Base-by-base conservation (phyloP, 2,797 vertebrate genomes). In the Neoniphon sammara region DNA sequence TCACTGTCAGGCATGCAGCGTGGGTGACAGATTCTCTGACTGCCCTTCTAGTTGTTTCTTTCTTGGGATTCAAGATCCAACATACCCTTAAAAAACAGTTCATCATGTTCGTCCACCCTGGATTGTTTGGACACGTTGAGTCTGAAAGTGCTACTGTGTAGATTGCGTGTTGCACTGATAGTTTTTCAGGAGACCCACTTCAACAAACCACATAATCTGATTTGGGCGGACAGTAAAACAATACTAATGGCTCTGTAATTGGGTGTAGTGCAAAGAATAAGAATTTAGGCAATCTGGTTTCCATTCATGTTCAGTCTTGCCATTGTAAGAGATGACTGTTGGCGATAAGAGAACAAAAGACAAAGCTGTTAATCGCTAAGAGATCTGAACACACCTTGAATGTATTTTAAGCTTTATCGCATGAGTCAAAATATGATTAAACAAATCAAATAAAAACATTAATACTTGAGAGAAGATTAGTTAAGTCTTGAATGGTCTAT, bases 311-410 rank as follows among this genome's bases (percentile, higher is more conserved):
- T 76, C 52, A 52, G 20, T 57, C 34, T 64, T 80, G 63, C 68
- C 73, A 66, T 71, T 66, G 76, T 86, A 59, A 15, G 67, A 66
- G 76, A 75, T 55, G 44, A 75, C 75, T 73, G 47, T 34, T 57
- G 53, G 1, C 31, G 85, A 90, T 87, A 87, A 85, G 66, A 58
- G 66, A 70, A 66, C 62, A 84, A 82, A 73, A 59, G 61, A 53
- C 25, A 60, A 52, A 59, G 56, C 42, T 50, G 31, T 65, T 66
- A 72, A 79, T 82, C 83, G 52, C 66, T 56, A 50, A 58, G 18
- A 62, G 23, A 80, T 68, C 34, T 65, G 53, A 76, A 81, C 81
- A 84, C 85, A 83, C 88, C 77, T 82, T 25, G 25, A 60, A 27
- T n/a, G 23, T 25, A 7, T 64, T 75, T 56, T 57, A 44, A 21